These are phyloP conservation scores for Nothoprocta pentlandii DNA, from an alignment of 2,113 vertebrate species.

Conservation along the genomic window DNA sequence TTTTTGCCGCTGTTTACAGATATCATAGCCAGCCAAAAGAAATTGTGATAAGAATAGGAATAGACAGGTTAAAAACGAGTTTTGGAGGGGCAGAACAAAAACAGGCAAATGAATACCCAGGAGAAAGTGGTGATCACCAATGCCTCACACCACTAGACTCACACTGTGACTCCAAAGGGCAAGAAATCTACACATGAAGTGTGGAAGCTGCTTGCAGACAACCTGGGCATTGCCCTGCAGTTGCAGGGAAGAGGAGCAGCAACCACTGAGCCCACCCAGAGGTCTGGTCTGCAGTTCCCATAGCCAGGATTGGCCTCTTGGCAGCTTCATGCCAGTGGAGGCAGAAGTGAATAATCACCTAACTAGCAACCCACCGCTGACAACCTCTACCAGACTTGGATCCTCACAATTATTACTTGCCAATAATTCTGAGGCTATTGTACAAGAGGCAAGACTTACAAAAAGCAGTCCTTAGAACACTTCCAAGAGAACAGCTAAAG, in stretches of 20 bases:
- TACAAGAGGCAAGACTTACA: neutral
- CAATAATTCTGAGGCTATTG: neutral
- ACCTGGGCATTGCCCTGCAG: accelerated
- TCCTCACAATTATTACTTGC: neutral
- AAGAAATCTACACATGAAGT: neutral
- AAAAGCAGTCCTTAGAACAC: neutral
- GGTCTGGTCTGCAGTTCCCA: accelerated
- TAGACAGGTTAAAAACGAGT: neutral
- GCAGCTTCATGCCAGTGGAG: neutral
- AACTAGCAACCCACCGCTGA: neutral
- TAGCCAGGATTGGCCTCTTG: neutral
- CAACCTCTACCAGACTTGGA: neutral
- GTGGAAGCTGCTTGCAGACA: accelerated
- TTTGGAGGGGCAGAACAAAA: neutral
- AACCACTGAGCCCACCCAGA: neutral
- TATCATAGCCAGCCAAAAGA: neutral
- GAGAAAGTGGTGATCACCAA: accelerated
- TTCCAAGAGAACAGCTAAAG: neutral
- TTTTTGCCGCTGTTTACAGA: neutral
- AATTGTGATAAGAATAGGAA: neutral
- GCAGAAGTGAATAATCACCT: no score
- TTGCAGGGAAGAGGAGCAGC: neutral
- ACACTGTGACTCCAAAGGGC: accelerated
- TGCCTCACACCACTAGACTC: neutral
- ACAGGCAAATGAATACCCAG: neutral